Percentiles rank a stretch among this genome's conserved stretches.
Evolutionary conservation across 2,888 invertebrate genomes (phyloP).

Genomic region (Agrotis clavis): DNA sequence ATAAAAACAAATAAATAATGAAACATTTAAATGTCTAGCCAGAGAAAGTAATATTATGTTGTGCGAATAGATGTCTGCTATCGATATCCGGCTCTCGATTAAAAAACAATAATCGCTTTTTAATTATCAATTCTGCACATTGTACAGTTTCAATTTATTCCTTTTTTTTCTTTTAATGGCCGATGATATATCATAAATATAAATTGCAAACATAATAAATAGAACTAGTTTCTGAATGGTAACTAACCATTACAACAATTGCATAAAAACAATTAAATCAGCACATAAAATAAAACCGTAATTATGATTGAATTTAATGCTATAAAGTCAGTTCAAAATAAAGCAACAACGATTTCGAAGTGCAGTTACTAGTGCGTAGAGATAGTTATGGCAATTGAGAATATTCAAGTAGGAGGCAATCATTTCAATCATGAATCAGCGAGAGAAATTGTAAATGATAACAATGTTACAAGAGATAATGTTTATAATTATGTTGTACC

Average conservation of each 20-base stretch:
- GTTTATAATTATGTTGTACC: background rate
- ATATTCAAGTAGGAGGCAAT: conserved; percentile 21
- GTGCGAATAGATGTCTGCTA: conserved; percentile 42
- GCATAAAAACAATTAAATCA: conserved; percentile 5
- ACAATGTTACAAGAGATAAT: conserved; percentile 1
- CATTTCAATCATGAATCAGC: background rate
- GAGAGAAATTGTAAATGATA: conserved; percentile 21
- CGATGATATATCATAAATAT: conserved; percentile 41
- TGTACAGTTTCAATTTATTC: conserved; percentile 38
- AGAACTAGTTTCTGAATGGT: conserved; percentile 45
- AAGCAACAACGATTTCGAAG: background rate
- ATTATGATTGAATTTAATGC: conserved; percentile 25
- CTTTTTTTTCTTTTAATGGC: conserved; percentile 17
- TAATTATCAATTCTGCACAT: conserved; percentile 59
- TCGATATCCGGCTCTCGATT: conserved; percentile 46
- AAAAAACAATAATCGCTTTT: conserved; percentile 52
- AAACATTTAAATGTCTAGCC: conserved; percentile 25
- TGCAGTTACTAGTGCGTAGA: conserved; percentile 40
- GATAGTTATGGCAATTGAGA: conserved; percentile 20
- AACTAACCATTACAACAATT: conserved; percentile 28
- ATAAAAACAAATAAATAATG: conserved; percentile 18
- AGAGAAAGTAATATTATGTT: conserved; percentile 57
- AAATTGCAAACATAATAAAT: conserved; percentile 31
- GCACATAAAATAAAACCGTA: conserved; percentile 4
- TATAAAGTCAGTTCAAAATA: conserved; percentile 2